Conservation (phyloP, 2,888 invertebrate species). For the Marasmarcha lunaedactyla region DNA sequence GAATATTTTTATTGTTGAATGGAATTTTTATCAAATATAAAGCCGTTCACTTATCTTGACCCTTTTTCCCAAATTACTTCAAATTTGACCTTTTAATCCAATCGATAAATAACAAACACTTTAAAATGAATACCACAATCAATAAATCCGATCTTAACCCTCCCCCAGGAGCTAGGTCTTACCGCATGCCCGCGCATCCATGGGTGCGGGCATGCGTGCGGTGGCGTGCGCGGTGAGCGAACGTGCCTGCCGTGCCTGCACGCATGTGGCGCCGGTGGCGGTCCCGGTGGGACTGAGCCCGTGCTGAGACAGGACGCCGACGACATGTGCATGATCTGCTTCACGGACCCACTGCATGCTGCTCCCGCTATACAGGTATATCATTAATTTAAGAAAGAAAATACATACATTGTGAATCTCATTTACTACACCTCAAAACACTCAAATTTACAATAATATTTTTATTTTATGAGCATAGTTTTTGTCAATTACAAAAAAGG, state of each 20-base stretch:
- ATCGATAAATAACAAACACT: no score
- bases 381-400: no score
- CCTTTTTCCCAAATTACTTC: no score
- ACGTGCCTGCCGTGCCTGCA: constrained; percentile 91
- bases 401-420: not conserved
- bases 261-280: constrained; percentile 78
- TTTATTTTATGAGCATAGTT: not conserved
- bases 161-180: constrained; percentile 80
- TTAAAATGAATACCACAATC: no score
- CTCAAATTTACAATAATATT: not conserved
- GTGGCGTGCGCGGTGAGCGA: constrained; percentile 89
- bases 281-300: constrained; percentile 78
- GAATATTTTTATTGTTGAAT: no score
- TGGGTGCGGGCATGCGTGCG: constrained; percentile 92
- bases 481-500: no score
- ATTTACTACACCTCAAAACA: constrained; percentile 1
- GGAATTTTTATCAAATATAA: no score
- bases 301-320: constrained; percentile 94
- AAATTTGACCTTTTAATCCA: no score
- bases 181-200: constrained; percentile 87
- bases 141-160: no score
- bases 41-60: no score
- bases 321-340: constrained; percentile 99
- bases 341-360: constrained; percentile 94
- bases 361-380: constrained; percentile 92